phyloP scores from a whole-genome alignment of 2,888 invertebrate genomes.

The Chrysolina haemoptera region DNA sequence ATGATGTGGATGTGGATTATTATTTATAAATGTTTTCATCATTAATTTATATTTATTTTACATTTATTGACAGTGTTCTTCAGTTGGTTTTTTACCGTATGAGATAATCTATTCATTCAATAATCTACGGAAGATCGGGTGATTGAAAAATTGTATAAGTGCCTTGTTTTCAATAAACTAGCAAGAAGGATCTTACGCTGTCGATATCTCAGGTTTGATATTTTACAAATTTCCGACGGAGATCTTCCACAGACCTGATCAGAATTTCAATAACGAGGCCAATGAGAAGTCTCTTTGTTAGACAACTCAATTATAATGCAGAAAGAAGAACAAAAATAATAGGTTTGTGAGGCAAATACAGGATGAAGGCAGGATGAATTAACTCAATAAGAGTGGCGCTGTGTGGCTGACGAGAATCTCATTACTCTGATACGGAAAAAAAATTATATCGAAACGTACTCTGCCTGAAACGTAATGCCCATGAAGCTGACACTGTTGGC shows the following conservation, averaged over 20 bases:
- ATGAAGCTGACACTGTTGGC: background rate
- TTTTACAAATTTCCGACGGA: background rate
- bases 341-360: slow-evolving; percentile 15
- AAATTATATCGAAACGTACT: background rate
- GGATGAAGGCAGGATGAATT: slow-evolving; percentile 10
- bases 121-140: background rate
- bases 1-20: too few relatives aligned
- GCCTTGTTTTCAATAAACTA: background rate
- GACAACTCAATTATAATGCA: slow-evolving; percentile 9
- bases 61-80: too few relatives aligned
- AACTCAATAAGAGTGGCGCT: slow-evolving; percentile 2
- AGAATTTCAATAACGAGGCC: slow-evolving; percentile 14
- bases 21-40: too few relatives aligned
- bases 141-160: background rate
- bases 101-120: background rate
- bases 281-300: slow-evolving; percentile 10
- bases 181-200: background rate
- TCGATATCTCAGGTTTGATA: slow-evolving; percentile 6
- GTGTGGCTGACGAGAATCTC: slow-evolving; percentile 14
- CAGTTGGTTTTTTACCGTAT: too few relatives aligned
- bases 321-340: slow-evolving; percentile 19
- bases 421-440: background rate
- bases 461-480: background rate
- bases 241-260: slow-evolving; percentile 3
- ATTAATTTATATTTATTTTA: too few relatives aligned